Evolutionary conservation across 1,140 invertebrate species (phyloP), one percentile per base, ranked within the genome.

Genomic region (Drosophila ogumai): DNA sequence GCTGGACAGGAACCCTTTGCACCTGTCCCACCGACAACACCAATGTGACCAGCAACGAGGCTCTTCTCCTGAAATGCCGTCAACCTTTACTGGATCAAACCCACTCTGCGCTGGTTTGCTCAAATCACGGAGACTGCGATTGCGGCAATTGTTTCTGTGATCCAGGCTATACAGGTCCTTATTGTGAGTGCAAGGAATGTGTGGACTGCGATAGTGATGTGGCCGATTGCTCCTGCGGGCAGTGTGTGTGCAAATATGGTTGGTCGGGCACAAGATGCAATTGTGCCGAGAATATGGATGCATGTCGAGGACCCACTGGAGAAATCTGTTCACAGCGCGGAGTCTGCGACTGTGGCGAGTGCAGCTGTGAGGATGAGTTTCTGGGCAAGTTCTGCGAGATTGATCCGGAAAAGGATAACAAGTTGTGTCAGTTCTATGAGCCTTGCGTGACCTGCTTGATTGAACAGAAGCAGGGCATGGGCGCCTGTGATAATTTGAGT

Each of bases 181-280:
- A 88, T 74, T 95, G 94, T 69, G 93, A 94, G 73, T 95, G 94
- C 69, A 91, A 91, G 25, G 71, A 91, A 12, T 95, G 94, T 38
- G 17, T 56, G 44, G 77, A 79, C 9, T 94, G 94, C 9, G 93
- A 94, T 17, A 79, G 79, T 4, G 93, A 94, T 34, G 94, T 95
- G 47, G 96, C 96, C 6, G 94, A 92, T 3, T 97, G 97, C 82
- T 93, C 94, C 13, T 98, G 97, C 90, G 97, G 97, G 0, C 92
- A 94, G 41, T 98, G 97, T 92, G 92, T 94, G 0, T 98, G 97
- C 90, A 93, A 94, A 10, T 88, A 93, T 13, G 96, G 95, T 38
- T 98, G 97, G 96, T 90, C 86, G 1, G 90, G 82, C 4, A 82
- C 49, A 0, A 57, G 66, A 3, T 91, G 90, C 59, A 91, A 91